These are phyloP conservation scores for Amblyjoppa proteus DNA, from an alignment of 2,888 invertebrate species.

Conservation along the genomic window DNA sequence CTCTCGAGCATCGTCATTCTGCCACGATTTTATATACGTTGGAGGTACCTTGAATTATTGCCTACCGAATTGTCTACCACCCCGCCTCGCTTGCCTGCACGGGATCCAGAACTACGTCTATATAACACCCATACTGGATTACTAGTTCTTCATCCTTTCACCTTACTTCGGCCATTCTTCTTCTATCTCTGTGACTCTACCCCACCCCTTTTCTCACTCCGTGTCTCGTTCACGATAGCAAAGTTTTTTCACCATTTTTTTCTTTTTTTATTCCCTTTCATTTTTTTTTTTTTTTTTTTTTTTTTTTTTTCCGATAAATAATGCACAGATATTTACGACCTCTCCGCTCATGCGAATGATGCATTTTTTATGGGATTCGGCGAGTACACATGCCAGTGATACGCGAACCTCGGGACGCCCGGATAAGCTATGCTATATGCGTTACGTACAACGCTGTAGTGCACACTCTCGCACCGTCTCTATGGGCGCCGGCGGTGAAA, in stretches of 20 bases:
- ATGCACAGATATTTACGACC: conserved; percentile 24
- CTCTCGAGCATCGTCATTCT: conserved; percentile 27
- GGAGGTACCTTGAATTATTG: conserved; percentile 37
- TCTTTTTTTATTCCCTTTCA: background rate
- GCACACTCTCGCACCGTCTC: background rate
- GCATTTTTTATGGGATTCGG: conserved; percentile 50
- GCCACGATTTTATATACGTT: conserved; percentile 6
- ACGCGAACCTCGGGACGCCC: conserved; percentile 9
- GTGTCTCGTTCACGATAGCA: conserved; percentile 20
- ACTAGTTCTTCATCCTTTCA: conserved; percentile 20
- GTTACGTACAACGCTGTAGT: conserved; percentile 7
- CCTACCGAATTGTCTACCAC: background rate
- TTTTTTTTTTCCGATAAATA: conserved; percentile 23
- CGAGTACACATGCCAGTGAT: conserved; percentile 18
- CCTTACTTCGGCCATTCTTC: conserved; percentile 11
- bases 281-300: background rate
- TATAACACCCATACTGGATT: conserved; percentile 35
- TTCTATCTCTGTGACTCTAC: conserved; percentile 9
- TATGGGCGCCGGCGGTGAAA: conserved; percentile 15
- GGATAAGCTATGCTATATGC: conserved; percentile 7
- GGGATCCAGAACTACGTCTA: conserved; percentile 1
- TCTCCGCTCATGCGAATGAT: conserved; percentile 42
- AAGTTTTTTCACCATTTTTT: conserved; percentile 5
- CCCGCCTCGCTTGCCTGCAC: background rate
- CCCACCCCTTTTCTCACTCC: background rate